These are phyloP conservation scores for Zaprionus lachaisei DNA, from an alignment of 1,140 invertebrate species.

Conservation along the genomic window DNA sequence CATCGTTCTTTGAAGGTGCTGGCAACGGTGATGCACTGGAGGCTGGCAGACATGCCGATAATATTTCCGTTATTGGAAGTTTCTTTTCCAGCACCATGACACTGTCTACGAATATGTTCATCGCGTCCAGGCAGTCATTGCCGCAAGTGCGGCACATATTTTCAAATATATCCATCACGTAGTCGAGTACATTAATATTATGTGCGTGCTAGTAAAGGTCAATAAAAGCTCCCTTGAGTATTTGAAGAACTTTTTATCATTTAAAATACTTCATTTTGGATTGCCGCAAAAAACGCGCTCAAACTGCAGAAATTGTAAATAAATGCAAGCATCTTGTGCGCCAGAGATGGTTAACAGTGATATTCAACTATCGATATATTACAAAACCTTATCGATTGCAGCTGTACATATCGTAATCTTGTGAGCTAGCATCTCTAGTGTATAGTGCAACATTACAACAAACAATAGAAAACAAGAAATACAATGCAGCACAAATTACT, in stretches of 20 bases:
- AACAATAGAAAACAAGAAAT: constrained; percentile 7
- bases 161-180: constrained; percentile 70
- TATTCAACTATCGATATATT: constrained; percentile 17
- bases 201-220: neutral
- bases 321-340: neutral
- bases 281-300: neutral
- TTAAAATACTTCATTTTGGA: neutral
- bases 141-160: constrained; percentile 74
- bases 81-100: constrained; percentile 18
- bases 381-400: neutral
- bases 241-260: neutral
- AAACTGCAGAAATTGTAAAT: neutral
- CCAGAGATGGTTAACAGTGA: neutral
- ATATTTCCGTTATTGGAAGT: constrained; percentile 40
- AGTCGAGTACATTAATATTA: neutral
- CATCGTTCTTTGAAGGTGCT: constrained; percentile 25
- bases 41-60: constrained; percentile 44
- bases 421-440: constrained; percentile 7
- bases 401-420: neutral
- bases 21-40: constrained; percentile 15
- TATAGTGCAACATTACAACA: neutral
- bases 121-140: constrained; percentile 59
- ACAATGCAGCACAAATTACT: constrained; percentile 47
- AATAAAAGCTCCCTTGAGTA: neutral
- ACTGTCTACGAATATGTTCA: constrained; percentile 46